These are phyloP conservation scores for Tragelaphus imberbis DNA, from an alignment of 2,113 vertebrate genomes.

Conservation along the genomic window DNA sequence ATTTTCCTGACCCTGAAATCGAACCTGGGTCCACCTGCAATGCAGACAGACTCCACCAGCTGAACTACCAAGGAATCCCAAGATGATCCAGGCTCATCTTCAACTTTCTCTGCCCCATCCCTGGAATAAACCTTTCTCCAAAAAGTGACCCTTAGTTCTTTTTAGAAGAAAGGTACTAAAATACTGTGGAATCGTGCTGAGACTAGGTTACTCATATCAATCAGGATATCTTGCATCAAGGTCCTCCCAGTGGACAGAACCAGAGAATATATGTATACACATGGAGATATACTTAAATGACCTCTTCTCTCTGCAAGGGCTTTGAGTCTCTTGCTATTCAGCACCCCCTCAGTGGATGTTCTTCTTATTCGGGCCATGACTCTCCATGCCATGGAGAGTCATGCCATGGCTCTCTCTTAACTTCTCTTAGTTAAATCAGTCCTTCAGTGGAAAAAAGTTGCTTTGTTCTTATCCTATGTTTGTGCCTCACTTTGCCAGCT, in stretches of 20 bases:
- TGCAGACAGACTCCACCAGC: not conserved
- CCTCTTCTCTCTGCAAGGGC: not conserved
- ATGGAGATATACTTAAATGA: too few species aligned
- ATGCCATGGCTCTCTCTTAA: too few species aligned
- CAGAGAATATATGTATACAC: too few species aligned
- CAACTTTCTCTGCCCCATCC: not conserved
- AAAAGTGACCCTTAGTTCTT: not conserved
- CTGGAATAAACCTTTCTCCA: not conserved
- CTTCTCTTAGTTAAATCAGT: not conserved
- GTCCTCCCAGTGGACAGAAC: not conserved
- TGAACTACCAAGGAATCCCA: not conserved
- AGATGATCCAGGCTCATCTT: not conserved
- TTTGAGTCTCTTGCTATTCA: not conserved
- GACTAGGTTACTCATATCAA: not conserved
- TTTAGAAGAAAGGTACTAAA: not conserved
- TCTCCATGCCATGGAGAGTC: too few species aligned
- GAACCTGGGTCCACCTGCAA: not conserved
- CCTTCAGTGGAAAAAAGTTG: not conserved
- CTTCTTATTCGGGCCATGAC: not conserved
- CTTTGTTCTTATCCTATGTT: not conserved
- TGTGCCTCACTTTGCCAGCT: not conserved
- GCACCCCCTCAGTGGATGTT: rapidly evolving
- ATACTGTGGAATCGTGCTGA: not conserved
- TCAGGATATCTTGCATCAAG: not conserved
- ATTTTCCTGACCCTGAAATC: not conserved